Conservation (phyloP, 2,797 vertebrate genomes). For the Cuniculus paca region DNA sequence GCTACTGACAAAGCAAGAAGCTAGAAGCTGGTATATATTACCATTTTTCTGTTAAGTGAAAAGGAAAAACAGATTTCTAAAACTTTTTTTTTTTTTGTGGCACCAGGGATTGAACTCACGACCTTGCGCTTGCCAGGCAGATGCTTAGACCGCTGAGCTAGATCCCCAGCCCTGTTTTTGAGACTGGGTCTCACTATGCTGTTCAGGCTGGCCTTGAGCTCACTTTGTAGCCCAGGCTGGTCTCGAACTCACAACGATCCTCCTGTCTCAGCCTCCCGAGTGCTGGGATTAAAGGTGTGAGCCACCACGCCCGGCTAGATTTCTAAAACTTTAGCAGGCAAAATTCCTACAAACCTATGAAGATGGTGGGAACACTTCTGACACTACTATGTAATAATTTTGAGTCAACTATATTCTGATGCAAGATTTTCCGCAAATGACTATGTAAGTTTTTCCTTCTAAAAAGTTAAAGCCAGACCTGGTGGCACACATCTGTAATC, state of each 20-base stretch:
- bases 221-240: too few relatives aligned
- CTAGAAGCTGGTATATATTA: not conserved
- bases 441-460: conserved; percentile 1
- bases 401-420: not conserved
- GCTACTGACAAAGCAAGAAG: not conserved
- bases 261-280: too few relatives aligned
- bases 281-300: too few relatives aligned
- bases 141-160: too few relatives aligned
- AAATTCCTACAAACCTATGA: conserved; percentile 33
- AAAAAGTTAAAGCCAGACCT: not conserved
- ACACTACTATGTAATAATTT: conserved; percentile 5
- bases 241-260: too few relatives aligned
- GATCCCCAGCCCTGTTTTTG: too few relatives aligned
- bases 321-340: not conserved
- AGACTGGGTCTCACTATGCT: too few relatives aligned
- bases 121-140: too few relatives aligned
- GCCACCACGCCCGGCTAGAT: too few relatives aligned
- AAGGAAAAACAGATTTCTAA: not conserved
- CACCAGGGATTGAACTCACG: too few relatives aligned
- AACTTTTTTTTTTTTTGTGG: too few relatives aligned
- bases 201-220: too few relatives aligned
- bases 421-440: conserved; percentile 59
- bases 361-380: not conserved
- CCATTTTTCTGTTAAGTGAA: conserved; percentile 22
- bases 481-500: not conserved